phyloP scores from a whole-genome alignment of 1,140 invertebrate genomes.

The Lutraria rhynchaena region DNA sequence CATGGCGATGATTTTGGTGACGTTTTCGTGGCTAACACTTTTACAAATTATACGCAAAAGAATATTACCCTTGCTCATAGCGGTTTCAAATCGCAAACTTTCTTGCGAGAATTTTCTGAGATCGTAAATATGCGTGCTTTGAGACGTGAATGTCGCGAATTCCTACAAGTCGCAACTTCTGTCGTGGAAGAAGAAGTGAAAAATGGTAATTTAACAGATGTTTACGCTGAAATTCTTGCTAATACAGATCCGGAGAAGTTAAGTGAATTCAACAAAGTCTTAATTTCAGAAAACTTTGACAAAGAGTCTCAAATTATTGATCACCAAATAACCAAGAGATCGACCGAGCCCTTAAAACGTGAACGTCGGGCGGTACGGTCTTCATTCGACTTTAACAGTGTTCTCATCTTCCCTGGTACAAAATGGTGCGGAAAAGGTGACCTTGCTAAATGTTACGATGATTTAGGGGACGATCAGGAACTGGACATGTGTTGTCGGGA shows the following conservation, averaged over 20 bases:
- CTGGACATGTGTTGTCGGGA: slow-evolving; percentile 92
- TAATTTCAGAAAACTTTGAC: neutral
- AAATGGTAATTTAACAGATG: slow-evolving; percentile 37
- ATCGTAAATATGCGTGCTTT: slow-evolving; percentile 16
- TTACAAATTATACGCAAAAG: slow-evolving; percentile 1
- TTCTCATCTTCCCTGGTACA: slow-evolving; percentile 67
- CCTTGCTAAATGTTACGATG: slow-evolving; percentile 88
- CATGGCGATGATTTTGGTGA: slow-evolving; percentile 31
- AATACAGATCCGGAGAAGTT: slow-evolving; percentile 28
- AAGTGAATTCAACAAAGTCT: slow-evolving; percentile 3
- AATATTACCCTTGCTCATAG: slow-evolving; percentile 34
- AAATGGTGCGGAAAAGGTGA: slow-evolving; percentile 91
- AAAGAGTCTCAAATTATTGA: neutral
- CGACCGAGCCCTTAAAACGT: slow-evolving; percentile 3
- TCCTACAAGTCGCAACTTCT: slow-evolving; percentile 9
- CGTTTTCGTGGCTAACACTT: slow-evolving; percentile 5
- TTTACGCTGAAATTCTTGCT: slow-evolving; percentile 43
- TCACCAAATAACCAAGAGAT: neutral
- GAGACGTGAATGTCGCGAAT: slow-evolving; percentile 32
- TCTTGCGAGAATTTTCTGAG: slow-evolving; percentile 22
- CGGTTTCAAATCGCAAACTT: neutral
- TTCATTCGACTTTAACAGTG: slow-evolving; percentile 58
- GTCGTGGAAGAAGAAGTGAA: slow-evolving; percentile 24
- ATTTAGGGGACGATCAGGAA: slow-evolving; percentile 89
- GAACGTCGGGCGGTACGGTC: slow-evolving; percentile 25